phyloP scores from a whole-genome alignment of 2,113 vertebrate genomes.

The Ivindomyrus marchei region DNA sequence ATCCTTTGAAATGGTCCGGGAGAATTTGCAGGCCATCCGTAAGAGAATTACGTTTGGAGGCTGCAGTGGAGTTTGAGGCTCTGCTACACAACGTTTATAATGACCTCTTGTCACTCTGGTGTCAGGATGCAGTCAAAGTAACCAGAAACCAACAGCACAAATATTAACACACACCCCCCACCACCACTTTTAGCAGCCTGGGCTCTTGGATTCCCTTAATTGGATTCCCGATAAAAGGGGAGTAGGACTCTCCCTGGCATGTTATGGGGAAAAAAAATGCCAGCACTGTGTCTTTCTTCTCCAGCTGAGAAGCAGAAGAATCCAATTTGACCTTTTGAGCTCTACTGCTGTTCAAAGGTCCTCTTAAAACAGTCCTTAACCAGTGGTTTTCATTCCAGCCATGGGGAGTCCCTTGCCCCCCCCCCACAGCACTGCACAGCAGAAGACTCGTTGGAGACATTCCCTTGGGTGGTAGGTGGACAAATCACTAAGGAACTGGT shows the following conservation, averaged over 20 bases:
- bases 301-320: not conserved
- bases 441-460: not conserved
- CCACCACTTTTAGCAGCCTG: not conserved
- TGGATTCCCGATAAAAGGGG: not conserved
- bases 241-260: not conserved
- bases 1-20: not conserved
- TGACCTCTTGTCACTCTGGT: not conserved
- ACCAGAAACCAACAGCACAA: not conserved
- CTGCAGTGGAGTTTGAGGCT: not conserved
- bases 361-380: not conserved
- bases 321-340: not conserved
- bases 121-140: not conserved
- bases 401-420: not conserved
- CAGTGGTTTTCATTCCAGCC: not conserved
- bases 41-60: not conserved
- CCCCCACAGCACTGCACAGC: not conserved
- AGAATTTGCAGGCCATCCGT: not conserved
- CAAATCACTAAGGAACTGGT: not conserved
- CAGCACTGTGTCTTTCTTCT: not conserved
- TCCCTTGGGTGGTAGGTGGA: not conserved
- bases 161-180: not conserved
- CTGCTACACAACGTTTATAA: not conserved
- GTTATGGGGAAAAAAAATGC: not conserved
- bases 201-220: not conserved
- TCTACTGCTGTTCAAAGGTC: not conserved